Base-by-base conservation (phyloP, 2,113 vertebrate genomes). In the Crotalus tigris region DNA sequence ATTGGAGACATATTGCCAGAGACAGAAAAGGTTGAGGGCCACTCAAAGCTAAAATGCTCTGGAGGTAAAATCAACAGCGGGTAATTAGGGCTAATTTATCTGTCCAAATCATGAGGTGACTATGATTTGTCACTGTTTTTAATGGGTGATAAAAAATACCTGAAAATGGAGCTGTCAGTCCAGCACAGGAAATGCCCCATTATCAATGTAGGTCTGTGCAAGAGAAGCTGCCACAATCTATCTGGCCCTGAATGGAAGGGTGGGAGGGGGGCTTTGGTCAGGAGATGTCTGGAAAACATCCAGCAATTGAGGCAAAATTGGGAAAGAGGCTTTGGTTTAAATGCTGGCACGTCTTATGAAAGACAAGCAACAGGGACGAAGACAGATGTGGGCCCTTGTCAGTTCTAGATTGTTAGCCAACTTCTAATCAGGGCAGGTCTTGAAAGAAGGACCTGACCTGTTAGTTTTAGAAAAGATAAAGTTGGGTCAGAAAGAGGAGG, bases 1-100 rank as follows among this genome's bases (percentile, higher is more conserved):
- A 11, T 44, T 21, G 39, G 94, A 95, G 95, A 95, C 96, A 96
- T 95, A 95, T 89, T 1, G 90, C 0, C 85, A 54, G 46, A 69
- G 51, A 0, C 51, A 95, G 95, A 93, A 95, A 90, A 95, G 96
- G 96, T 95, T 94, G 96, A 90, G 87, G 23, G 90, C 90, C 92
- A 93, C 93, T 85, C 95, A 92, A 26, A 88, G 91, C 91, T 54
- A 0, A 54, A 87, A 91, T 88, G 57, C 57, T 5, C 17, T 4
- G 69, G 85, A 53, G 59, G 81, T 15, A 26, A 53, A 51, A 94
- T 94, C 92, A 92, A 95, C 0, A 5, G 91, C 94, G 85, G 96
- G 94, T 96, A 96, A 96, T 97, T 96, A 96, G 95, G 94, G 94
- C 92, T 94, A 95, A 97, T 97, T 96, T 97, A 96, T 96, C 95